Evolutionary conservation across 1,140 invertebrate genomes (phyloP).

Genomic region (Diachasmimorpha longicaudata): DNA sequence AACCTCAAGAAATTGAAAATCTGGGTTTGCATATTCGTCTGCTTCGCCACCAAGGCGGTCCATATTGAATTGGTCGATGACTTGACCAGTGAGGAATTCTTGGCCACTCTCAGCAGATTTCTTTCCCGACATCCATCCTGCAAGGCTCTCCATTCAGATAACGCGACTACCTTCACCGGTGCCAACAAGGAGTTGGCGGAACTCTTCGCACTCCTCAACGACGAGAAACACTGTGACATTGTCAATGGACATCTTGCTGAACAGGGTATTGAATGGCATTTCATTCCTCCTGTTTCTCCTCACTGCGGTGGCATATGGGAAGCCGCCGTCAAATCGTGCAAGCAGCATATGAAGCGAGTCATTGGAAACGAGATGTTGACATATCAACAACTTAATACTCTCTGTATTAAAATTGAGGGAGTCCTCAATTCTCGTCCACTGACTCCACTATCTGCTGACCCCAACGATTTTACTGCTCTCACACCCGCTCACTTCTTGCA

Average conservation of each 20-base stretch:
- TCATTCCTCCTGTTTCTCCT: constrained; percentile 26
- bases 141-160: constrained; percentile 42
- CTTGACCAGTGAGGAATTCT: constrained; percentile 40
- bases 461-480: constrained; percentile 31
- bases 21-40: constrained; percentile 43
- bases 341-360: constrained; percentile 32
- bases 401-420: too few relatives aligned
- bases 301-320: constrained; percentile 31
- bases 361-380: constrained; percentile 27
- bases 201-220: neutral
- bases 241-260: neutral
- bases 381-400: constrained; percentile 30
- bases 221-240: neutral
- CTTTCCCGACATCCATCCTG: too few relatives aligned
- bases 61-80: constrained; percentile 46
- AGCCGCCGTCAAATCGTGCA: constrained; percentile 32
- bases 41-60: constrained; percentile 42
- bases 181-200: constrained; percentile 22
- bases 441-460: constrained; percentile 28
- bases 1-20: constrained; percentile 34
- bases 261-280: constrained; percentile 26
- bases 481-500: too few relatives aligned
- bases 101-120: too few relatives aligned
- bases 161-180: constrained; percentile 47
- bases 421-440: constrained; percentile 38